Percentiles rank a stretch among this genome's conserved stretches.
Evolutionary conservation across 1,140 invertebrate genomes (phyloP).

Genomic region (Steinernema feltiae): DNA sequence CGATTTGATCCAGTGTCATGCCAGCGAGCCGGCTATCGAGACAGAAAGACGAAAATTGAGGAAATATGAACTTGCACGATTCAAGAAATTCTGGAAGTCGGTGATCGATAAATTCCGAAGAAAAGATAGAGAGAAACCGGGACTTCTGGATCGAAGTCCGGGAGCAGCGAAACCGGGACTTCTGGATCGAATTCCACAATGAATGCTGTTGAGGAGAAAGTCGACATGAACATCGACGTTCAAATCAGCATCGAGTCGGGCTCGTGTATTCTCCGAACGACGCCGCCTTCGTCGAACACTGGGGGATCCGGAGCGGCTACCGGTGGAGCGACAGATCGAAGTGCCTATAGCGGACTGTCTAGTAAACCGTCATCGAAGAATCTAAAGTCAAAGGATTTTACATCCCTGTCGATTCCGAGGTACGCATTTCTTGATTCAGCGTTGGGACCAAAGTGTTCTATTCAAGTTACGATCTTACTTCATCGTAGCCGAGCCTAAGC

Average conservation of each 20-base stretch:
- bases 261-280: slow-evolving; percentile 49
- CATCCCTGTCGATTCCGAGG: slow-evolving; percentile 16
- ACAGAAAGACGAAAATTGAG: slow-evolving; percentile 49
- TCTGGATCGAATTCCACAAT: background rate
- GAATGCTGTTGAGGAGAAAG: slow-evolving; percentile 31
- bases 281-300: slow-evolving; percentile 21
- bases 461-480: background rate
- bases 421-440: slow-evolving; percentile 17
- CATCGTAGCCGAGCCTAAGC: no score
- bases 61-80: slow-evolving; percentile 46
- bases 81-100: slow-evolving; percentile 52
- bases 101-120: slow-evolving; percentile 46
- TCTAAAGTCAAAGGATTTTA: slow-evolving; percentile 29
- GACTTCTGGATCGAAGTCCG: background rate
- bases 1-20: slow-evolving; percentile 39
- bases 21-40: slow-evolving; percentile 42
- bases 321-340: slow-evolving; percentile 22
- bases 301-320: background rate
- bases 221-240: slow-evolving; percentile 57
- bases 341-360: slow-evolving; percentile 17
- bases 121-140: no score
- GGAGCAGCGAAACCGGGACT: slow-evolving; percentile 9
- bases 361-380: slow-evolving; percentile 39
- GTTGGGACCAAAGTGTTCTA: slow-evolving; percentile 42
- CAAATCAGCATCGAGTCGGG: slow-evolving; percentile 53